Conservation (phyloP, 2,797 vertebrate species). For the Pseudotriccus pelzelni region DNA sequence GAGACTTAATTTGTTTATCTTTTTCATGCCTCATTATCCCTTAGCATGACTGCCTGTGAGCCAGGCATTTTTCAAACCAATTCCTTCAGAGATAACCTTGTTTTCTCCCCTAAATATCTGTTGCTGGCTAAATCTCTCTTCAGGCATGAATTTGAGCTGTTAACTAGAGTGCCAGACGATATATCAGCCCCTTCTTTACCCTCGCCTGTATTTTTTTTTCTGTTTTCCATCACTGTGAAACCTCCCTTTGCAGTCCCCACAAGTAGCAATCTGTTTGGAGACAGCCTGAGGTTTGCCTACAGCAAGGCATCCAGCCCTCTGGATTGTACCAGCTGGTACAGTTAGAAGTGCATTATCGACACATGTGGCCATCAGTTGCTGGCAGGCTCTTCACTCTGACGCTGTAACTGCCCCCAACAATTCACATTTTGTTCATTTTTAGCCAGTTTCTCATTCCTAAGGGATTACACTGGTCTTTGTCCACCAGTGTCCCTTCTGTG, state of each 20-base stretch:
- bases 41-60: not conserved
- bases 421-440: not conserved
- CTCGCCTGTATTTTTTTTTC: not conserved
- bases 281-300: not conserved
- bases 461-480: slow-evolving; percentile 1
- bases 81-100: not conserved
- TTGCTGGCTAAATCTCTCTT: not conserved
- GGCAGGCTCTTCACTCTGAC: not conserved
- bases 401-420: not conserved
- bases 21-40: not conserved
- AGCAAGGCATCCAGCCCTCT: not conserved
- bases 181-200: not conserved
- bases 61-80: not conserved
- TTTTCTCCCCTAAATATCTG: not conserved
- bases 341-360: not conserved
- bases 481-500: not conserved
- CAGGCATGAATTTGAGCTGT: not conserved
- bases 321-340: not conserved
- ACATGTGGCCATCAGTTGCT: fast-evolving
- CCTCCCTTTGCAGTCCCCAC: not conserved
- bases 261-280: not conserved
- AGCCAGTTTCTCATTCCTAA: slow-evolving; percentile 31
- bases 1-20: not conserved
- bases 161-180: not conserved
- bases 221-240: not conserved